Conservation (phyloP, 2,888 invertebrate genomes). For the Toxonevra muliebris region DNA sequence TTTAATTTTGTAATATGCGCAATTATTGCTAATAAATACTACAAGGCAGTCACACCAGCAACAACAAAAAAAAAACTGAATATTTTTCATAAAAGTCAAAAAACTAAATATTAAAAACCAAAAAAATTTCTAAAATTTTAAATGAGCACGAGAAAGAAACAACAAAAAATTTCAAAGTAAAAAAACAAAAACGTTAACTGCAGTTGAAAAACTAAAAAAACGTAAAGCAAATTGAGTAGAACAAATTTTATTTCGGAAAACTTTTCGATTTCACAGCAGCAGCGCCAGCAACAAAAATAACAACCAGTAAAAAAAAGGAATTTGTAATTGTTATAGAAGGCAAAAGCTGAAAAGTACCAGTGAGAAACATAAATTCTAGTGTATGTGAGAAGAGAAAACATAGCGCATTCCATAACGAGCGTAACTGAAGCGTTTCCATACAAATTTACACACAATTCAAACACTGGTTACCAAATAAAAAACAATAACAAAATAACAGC, state of each 20-base stretch:
- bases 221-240: constrained; percentile 28
- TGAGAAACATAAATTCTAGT: background rate
- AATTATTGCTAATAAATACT: no score
- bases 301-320: background rate
- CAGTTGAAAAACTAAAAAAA: constrained; percentile 24
- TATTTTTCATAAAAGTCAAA: no score
- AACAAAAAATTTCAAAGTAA: background rate
- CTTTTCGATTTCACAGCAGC: constrained; percentile 4
- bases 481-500: background rate
- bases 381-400: no score
- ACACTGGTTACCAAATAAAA: background rate
- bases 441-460: background rate
- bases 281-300: background rate
- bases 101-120: no score
- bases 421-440: background rate
- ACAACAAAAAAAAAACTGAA: no score
- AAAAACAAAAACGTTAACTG: constrained; percentile 24
- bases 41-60: no score
- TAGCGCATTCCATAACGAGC: no score
- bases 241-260: constrained; percentile 28
- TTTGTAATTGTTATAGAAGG: background rate
- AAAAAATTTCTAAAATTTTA: no score
- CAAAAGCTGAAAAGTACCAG: background rate
- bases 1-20: no score
- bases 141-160: no score